Evolutionary conservation across 2,113 vertebrate species (phyloP), one percentile per base, ranked within the genome.

Genomic region (Amblyornis subalaris): DNA sequence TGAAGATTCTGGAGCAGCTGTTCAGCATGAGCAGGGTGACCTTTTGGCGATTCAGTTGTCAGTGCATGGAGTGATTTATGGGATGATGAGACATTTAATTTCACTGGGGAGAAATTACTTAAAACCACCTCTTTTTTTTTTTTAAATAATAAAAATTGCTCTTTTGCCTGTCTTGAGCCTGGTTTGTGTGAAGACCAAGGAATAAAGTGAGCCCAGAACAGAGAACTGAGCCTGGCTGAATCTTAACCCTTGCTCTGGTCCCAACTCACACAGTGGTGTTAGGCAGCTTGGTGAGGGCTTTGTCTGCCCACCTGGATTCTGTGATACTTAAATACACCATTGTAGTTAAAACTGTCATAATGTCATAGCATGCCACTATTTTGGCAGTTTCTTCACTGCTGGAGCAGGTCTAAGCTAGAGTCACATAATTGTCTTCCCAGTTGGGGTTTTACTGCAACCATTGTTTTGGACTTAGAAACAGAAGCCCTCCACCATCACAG

Each of bases 1-100:
- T 79, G 72, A 84, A 79, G 54, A 78, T 78, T 84, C 72, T 84
- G 94, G 28, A 88, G 71, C 85, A 88, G 87, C 75, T 94, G 75
- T 86, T 88, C 51, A 67, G 64, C 48, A 44, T 57, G 71, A 94
- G 60, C 60, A 60, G 44, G 35, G 44, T 94, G 88, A 91, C 82
- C 89, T 96, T 87, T 64, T 73, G 55, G 23, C 77, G 53, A 22
- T 77, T 83, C 15, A 3, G 4, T 80, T 93, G 55, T 86, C 78
- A 74, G 51, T 73, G 55, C n/a, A 44, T 45, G n/a, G 18, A 93
- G 44, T 88, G 78, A 93, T 94, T 88, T 95, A 85, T 89, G 79
- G 50, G 55, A 64, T 74, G 78, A 66, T 45, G 79, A 95, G 82
- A 69, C 23, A 51, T 79, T 44, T 90, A 55, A 93, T 93, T 95